Percentiles rank a stretch among this genome's conserved stretches.
These are phyloP conservation scores for Ammospiza caudacuta DNA, from an alignment of 2,113 vertebrate species.

Conservation along the genomic window DNA sequence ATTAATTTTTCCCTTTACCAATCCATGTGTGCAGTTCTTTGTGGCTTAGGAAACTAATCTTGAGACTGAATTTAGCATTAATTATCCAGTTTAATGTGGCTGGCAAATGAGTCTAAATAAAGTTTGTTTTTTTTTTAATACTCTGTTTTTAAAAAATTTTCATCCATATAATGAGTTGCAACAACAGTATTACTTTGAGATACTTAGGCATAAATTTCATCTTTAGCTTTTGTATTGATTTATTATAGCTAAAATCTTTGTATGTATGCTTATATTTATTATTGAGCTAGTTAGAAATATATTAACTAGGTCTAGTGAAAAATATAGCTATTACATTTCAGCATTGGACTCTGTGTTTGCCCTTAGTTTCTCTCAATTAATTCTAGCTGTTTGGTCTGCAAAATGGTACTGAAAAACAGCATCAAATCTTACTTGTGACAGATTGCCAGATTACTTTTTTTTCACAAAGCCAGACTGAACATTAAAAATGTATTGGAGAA, in stretches of 20 bases:
- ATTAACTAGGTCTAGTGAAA: not conserved
- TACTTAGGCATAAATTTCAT: not conserved
- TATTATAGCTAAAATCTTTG: not conserved
- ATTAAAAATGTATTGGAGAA: constrained; percentile 43
- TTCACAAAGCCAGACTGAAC: constrained; percentile 23
- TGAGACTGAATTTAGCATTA: not conserved
- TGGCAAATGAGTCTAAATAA: not conserved
- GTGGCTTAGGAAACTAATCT: not conserved
- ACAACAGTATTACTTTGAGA: not conserved
- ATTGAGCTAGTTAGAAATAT: not conserved
- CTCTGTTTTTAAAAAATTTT: not conserved
- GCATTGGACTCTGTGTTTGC: not conserved
- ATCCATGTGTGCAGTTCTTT: not conserved
- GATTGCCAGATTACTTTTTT: constrained; percentile 14
- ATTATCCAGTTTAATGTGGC: not conserved
- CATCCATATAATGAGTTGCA: not conserved
- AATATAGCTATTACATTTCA: not conserved
- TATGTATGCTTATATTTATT: not conserved
- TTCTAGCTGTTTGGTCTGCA: constrained; percentile 22
- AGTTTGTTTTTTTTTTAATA: not conserved
- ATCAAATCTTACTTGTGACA: not conserved
- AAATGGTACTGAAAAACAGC: not conserved
- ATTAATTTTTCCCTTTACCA: not conserved
- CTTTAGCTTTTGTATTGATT: not conserved
- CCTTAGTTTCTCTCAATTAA: not conserved